Percentiles rank a stretch among this genome's conserved stretches.
These are phyloP conservation scores for Pissodes strobi DNA, from an alignment of 1,140 invertebrate genomes.

Conservation along the genomic window DNA sequence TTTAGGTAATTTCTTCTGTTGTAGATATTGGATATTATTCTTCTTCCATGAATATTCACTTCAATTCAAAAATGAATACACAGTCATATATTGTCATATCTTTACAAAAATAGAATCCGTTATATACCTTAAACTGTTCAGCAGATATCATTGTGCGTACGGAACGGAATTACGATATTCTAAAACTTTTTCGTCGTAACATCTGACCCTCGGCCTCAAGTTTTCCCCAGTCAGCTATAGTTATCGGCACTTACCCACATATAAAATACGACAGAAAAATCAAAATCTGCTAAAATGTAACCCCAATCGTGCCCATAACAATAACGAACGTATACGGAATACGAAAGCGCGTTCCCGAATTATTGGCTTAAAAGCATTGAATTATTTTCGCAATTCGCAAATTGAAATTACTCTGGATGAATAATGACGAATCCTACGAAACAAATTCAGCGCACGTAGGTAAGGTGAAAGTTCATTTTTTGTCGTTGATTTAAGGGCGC, in stretches of 20 bases:
- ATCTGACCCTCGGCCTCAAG: constrained; percentile 14
- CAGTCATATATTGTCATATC: no score
- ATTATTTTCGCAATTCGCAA: constrained; percentile 9
- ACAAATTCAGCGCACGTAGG: no score
- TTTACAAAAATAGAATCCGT: no score
- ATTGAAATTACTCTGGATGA: background rate
- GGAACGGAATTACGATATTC: constrained; percentile 5
- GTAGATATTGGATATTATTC: no score
- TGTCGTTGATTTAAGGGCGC: no score
- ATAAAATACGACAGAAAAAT: constrained; percentile 18
- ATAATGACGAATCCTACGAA: background rate
- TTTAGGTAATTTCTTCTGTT: no score
- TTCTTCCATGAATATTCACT: no score
- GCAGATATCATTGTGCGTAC: background rate
- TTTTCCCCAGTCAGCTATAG: constrained; percentile 1
- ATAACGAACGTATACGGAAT: constrained; percentile 10
- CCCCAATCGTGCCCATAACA: constrained; percentile 15
- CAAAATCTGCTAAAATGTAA: constrained; percentile 23
- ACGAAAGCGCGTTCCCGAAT: background rate
- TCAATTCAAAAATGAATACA: no score
- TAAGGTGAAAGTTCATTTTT: no score
- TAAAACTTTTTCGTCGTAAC: constrained; percentile 23
- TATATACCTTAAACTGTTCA: background rate
- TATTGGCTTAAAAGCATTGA: constrained; percentile 1
- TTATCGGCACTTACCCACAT: constrained; percentile 11